Evolutionary conservation across 2,797 vertebrate genomes (phyloP).

Genomic region (Rhinella marina): DNA sequence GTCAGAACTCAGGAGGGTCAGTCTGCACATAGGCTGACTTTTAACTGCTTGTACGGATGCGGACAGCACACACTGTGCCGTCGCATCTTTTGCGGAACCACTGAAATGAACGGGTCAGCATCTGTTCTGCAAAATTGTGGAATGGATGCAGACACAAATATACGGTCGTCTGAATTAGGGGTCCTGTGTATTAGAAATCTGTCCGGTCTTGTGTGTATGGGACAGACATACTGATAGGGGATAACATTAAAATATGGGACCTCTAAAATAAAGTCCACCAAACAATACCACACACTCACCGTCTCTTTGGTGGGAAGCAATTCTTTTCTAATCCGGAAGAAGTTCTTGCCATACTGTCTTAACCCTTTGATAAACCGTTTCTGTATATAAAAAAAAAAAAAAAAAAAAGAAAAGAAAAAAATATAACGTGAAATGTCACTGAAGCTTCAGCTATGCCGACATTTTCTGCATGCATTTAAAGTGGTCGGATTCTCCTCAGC

Average conservation of each 20-base stretch:
- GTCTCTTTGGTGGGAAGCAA: conserved; percentile 99
- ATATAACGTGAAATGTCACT: background rate
- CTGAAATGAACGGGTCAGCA: too few species aligned
- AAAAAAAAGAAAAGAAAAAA: background rate
- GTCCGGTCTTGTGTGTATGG: background rate
- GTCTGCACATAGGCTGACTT: too few species aligned
- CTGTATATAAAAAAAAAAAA: conserved; percentile 74
- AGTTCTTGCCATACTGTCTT: conserved; percentile 99
- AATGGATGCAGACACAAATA: too few species aligned
- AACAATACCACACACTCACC: conserved; percentile 73
- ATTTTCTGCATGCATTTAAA: background rate
- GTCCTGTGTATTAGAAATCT: too few species aligned
- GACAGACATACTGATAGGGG: too few species aligned
- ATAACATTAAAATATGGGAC: background rate
- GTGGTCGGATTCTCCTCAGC: background rate
- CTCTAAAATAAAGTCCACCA: background rate
- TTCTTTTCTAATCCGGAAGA: conserved; percentile 99
- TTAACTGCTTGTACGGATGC: too few species aligned
- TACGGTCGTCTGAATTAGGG: too few species aligned
- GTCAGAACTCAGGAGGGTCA: too few species aligned
- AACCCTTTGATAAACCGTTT: conserved; percentile 99
- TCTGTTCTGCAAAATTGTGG: too few species aligned
- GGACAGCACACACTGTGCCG: too few species aligned
- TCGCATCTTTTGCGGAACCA: too few species aligned
- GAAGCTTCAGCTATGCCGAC: background rate